phyloP scores from a whole-genome alignment of 2,888 invertebrate genomes.

The Rhingia rostrata region DNA sequence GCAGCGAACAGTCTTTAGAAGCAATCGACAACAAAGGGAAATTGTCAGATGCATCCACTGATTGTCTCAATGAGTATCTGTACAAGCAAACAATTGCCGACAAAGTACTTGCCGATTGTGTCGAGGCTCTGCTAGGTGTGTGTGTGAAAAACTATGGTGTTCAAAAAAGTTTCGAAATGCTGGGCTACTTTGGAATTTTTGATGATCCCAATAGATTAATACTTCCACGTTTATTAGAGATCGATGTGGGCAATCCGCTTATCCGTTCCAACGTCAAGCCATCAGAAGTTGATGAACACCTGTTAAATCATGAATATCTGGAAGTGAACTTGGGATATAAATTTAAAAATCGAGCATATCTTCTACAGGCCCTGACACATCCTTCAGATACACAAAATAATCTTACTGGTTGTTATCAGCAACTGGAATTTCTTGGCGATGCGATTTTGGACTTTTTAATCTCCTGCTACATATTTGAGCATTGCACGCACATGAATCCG shows the following conservation, averaged over 20 bases:
- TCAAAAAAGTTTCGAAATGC: conserved; percentile 83
- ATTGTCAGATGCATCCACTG: conserved; percentile 32
- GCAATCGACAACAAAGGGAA: neutral
- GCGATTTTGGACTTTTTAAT: conserved; percentile 95
- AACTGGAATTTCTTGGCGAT: conserved; percentile 96
- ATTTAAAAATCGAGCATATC: conserved; percentile 91
- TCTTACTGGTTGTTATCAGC: conserved; percentile 93
- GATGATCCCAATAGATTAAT: conserved; percentile 81
- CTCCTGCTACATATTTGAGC: conserved; percentile 93
- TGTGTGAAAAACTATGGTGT: conserved; percentile 86
- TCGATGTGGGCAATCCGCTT: conserved; percentile 77
- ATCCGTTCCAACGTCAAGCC: conserved; percentile 80
- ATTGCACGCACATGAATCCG: conserved; percentile 87
- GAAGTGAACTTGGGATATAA: conserved; percentile 88
- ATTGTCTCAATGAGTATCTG: conserved; percentile 81
- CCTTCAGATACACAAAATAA: conserved; percentile 92
- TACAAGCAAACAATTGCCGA: conserved; percentile 84
- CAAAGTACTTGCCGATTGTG: conserved; percentile 89
- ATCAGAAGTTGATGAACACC: conserved; percentile 83
- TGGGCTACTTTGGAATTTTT: conserved; percentile 87
- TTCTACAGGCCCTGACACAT: conserved; percentile 97
- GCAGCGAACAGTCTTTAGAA: conserved; percentile 75
- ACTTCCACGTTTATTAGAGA: conserved; percentile 79
- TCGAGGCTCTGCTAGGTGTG: conserved; percentile 91
- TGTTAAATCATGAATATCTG: conserved; percentile 83